Evolutionary conservation across 1,140 invertebrate genomes (phyloP), one percentile per base, ranked within the genome.

Genomic region (Andricus grossulariae): DNA sequence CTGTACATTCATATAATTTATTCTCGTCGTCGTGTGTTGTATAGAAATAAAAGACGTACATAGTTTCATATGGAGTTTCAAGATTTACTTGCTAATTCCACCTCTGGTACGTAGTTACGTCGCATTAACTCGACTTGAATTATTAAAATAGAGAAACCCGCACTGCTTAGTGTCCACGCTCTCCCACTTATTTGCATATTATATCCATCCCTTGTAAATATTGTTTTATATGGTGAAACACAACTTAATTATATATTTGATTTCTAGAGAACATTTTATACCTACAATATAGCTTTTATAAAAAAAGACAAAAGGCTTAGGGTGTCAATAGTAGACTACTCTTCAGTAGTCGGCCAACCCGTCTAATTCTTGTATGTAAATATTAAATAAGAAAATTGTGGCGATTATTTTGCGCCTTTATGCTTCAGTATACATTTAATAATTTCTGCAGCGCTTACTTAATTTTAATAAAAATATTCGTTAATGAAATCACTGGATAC

Each of bases 71-170:
- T 60, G 25, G 52, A 71, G 70, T 74, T 78, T 78, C 32, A 71
- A 78, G 76, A 78, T 78, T 78, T 74, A 71, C 76, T 52, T 51
- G 18, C 39, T 18, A 18, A 25, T 60, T 60, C 25, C 12, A 60
- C 57, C 21, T 32, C 21, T 60, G 21, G 12, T 60, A 15, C 57
- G 21, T 25, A 60, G 25, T 60, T 25, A 60, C 25, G 55, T 60
- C 21, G 55, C 55, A 60, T 60, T 60, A 60, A 60, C 55, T 60
- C 21, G 12, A 60, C 55, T 60, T 60, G 55, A 60, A 60, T 60
- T 32, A 60, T 60, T 60, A 39, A 60, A 60, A 21, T 60, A 60
- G 57, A 60, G 57, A 32, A 32, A 60, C 57, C 25, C 57, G 12
- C 25, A 25, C 57, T 45, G 39, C 10, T 45, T 25, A 73, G 51